phyloP scores from a whole-genome alignment of 2,888 invertebrate genomes.

The Euzophera pinguis region DNA sequence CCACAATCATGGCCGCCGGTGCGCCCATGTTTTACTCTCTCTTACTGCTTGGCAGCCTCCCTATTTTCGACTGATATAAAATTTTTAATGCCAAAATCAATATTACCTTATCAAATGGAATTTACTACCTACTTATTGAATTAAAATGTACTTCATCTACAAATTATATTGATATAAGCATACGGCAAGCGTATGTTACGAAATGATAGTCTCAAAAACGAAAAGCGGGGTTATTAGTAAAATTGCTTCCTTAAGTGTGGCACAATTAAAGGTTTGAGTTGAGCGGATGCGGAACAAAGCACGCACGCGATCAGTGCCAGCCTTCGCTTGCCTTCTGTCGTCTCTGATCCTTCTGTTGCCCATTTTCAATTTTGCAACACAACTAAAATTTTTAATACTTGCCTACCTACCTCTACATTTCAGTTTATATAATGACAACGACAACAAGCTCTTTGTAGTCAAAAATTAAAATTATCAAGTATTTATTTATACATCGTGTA shows the following conservation, averaged over 20 bases:
- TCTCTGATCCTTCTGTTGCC: slow-evolving; percentile 22
- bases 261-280: slow-evolving; percentile 58
- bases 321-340: slow-evolving; percentile 65
- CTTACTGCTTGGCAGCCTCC: neutral
- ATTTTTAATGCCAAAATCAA: too few relatives aligned
- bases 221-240: slow-evolving; percentile 51
- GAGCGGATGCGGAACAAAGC: slow-evolving; percentile 67
- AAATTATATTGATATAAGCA: slow-evolving; percentile 24
- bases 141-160: too few relatives aligned
- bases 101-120: too few relatives aligned
- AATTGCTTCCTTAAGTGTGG: slow-evolving; percentile 57
- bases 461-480: too few relatives aligned
- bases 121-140: too few relatives aligned
- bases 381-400: too few relatives aligned
- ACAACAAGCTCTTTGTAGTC: too few relatives aligned
- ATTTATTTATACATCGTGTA: too few relatives aligned
- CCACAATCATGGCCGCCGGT: slow-evolving; percentile 55
- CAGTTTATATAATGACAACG: too few relatives aligned
- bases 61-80: too few relatives aligned
- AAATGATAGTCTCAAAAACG: slow-evolving; percentile 29
- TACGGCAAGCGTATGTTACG: slow-evolving; percentile 43
- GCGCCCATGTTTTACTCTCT: slow-evolving; percentile 23
- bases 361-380: slow-evolving; percentile 9
- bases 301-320: slow-evolving; percentile 60
- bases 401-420: too few relatives aligned